These are phyloP conservation scores for Hyppa rectilinea DNA, from an alignment of 2,888 invertebrate genomes.

Conservation along the genomic window DNA sequence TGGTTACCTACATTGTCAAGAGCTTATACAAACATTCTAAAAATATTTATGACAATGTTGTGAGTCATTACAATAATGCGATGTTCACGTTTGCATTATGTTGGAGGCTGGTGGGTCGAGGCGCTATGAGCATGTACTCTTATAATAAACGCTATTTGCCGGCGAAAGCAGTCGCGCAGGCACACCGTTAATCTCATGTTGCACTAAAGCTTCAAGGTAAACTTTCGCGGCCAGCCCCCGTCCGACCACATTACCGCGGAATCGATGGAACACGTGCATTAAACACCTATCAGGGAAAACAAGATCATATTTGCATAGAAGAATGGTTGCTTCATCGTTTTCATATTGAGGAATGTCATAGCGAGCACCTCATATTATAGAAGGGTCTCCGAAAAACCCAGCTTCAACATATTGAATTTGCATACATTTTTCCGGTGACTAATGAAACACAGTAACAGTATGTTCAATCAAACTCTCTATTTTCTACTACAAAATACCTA, in stretches of 20 bases:
- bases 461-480: conserved; percentile 20
- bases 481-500: conserved; percentile 9
- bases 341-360: conserved; percentile 2
- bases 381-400: background rate
- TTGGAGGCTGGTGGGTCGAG: conserved; percentile 53
- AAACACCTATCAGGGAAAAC: conserved; percentile 36
- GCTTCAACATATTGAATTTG: conserved; percentile 6
- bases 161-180: conserved; percentile 82
- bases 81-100: conserved; percentile 69
- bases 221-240: conserved; percentile 84
- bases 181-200: conserved; percentile 80
- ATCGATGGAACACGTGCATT: conserved; percentile 55
- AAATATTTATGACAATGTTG: conserved; percentile 82
- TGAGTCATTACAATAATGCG: conserved; percentile 75
- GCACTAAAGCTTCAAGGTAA: conserved; percentile 83
- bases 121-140: conserved; percentile 52
- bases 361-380: background rate
- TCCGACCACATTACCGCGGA: conserved; percentile 50
- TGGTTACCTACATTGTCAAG: conserved; percentile 46
- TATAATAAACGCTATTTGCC: conserved; percentile 66
- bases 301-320: conserved; percentile 36
- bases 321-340: conserved; percentile 16
- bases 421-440: background rate
- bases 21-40: conserved; percentile 77
- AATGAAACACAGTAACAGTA: conserved; percentile 1